Conservation (phyloP, 2,888 invertebrate genomes). For the Mesorhabditis belari region DNA sequence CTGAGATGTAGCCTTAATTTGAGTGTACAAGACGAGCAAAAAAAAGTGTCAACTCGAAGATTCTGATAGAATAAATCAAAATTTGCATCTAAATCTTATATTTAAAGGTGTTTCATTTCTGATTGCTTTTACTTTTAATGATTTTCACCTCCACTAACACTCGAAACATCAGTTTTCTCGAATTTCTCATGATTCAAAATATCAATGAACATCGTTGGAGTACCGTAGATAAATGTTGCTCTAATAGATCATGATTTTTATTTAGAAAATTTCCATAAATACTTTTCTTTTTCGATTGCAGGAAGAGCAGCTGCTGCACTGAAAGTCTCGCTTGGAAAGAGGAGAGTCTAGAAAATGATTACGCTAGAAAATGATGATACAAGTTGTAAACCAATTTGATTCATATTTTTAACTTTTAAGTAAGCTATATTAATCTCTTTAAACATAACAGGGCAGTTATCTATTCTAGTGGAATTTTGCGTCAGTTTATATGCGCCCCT, state of each 20-base stretch:
- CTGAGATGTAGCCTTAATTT: conserved; percentile 65
- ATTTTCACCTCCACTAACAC: not conserved
- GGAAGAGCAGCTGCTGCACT: conserved; percentile 63
- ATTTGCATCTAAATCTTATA: too few relatives aligned
- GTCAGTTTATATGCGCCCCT: too few relatives aligned
- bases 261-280: conserved; percentile 28
- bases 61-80: too few relatives aligned
- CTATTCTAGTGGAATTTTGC: too few relatives aligned
- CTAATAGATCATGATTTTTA: conserved; percentile 10
- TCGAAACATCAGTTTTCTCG: conserved; percentile 49
- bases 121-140: too few relatives aligned
- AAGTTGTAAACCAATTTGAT: too few relatives aligned
- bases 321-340: conserved; percentile 54
- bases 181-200: conserved; percentile 52
- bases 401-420: too few relatives aligned
- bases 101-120: too few relatives aligned
- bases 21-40: not conserved
- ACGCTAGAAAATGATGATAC: too few relatives aligned
- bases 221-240: conserved; percentile 56
- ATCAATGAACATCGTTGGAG: conserved; percentile 58
- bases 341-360: conserved; percentile 37
- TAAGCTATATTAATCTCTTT: too few relatives aligned
- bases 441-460: too few relatives aligned
- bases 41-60: too few relatives aligned
- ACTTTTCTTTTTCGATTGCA: conserved; percentile 67